Percentiles rank a stretch among this genome's conserved stretches.
phyloP scores from a whole-genome alignment of 1,140 invertebrate species.

The Antheraea mylitta region DNA sequence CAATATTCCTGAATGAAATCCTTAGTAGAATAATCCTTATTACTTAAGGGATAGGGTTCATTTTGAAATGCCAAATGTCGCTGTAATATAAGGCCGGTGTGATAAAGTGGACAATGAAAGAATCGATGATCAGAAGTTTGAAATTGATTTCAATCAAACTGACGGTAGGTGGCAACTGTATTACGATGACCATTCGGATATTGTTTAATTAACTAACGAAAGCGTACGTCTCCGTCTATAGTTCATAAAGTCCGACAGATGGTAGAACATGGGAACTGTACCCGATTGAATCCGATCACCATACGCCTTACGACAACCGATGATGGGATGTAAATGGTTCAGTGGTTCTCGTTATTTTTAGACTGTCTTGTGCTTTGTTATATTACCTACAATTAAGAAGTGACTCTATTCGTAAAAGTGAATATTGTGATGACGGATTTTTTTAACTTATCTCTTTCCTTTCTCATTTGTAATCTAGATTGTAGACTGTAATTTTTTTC shows the following conservation, averaged over 20 bases:
- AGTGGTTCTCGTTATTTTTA: no score
- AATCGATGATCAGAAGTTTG: constrained; percentile 46
- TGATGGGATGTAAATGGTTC: no score
- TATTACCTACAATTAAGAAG: no score
- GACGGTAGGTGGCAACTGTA: constrained; percentile 62
- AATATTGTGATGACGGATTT: no score
- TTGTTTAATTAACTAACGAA: constrained; percentile 1
- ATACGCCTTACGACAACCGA: no score
- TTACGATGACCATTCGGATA: constrained; percentile 20
- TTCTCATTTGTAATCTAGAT: no score
- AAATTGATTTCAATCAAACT: constrained; percentile 61
- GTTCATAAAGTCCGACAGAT: neutral
- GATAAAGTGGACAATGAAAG: constrained; percentile 37
- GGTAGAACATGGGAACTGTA: no score
- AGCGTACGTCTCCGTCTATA: neutral
- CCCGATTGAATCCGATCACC: no score
- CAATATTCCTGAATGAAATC: neutral
- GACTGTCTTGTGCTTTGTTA: no score
- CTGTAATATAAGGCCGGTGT: neutral
- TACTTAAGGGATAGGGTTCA: neutral
- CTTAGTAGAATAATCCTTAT: neutral
- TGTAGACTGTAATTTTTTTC: no score
- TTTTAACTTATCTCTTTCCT: no score
- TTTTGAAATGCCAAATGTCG: neutral
- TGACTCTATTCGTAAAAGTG: no score